These are phyloP conservation scores for Drosophila varians DNA, from an alignment of 1,140 invertebrate species.

Conservation along the genomic window DNA sequence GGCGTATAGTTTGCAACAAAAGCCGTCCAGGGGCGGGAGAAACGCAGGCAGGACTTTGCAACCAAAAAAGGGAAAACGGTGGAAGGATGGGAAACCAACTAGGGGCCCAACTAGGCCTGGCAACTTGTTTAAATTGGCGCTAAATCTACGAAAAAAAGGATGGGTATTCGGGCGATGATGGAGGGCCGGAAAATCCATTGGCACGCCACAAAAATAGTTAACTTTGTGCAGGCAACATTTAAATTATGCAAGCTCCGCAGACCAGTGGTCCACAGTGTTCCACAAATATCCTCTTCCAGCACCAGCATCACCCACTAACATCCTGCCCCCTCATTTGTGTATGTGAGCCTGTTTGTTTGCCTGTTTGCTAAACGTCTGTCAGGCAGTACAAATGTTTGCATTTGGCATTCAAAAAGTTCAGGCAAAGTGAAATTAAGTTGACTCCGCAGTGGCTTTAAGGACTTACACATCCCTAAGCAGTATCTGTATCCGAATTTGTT, in stretches of 20 bases:
- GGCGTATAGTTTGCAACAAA: conserved; percentile 56
- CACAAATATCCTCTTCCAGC: not conserved
- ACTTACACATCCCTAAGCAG: conserved; percentile 1
- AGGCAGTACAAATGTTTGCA: conserved; percentile 50
- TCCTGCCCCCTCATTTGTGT: conserved; percentile 4
- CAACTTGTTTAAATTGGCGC: conserved; percentile 68
- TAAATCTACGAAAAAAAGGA: conserved; percentile 41
- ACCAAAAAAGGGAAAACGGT: not conserved
- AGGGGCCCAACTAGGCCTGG: conserved; percentile 23
- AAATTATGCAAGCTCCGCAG: conserved; percentile 70
- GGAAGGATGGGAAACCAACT: not conserved
- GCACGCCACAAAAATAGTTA: conserved; percentile 71
- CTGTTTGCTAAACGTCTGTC: conserved; percentile 69
- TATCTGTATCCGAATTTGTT: conserved; percentile 6
- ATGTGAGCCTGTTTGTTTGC: conserved; percentile 20
- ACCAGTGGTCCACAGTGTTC: conserved; percentile 18
- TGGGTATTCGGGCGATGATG: not conserved
- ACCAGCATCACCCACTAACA: not conserved
- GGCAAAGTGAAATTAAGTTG: conserved; percentile 64
- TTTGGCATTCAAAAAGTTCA: conserved; percentile 67
- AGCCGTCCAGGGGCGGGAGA: conserved; percentile 14
- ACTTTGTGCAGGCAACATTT: conserved; percentile 65
- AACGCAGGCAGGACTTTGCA: conserved; percentile 2
- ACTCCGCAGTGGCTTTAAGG: conserved; percentile 64
- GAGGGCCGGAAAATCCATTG: conserved; percentile 48